A percentile compares a stretch with the other conserved stretches of the same genome.
These are phyloP conservation scores for Dione vanillae DNA, from an alignment of 2,888 invertebrate genomes.

Conservation along the genomic window DNA sequence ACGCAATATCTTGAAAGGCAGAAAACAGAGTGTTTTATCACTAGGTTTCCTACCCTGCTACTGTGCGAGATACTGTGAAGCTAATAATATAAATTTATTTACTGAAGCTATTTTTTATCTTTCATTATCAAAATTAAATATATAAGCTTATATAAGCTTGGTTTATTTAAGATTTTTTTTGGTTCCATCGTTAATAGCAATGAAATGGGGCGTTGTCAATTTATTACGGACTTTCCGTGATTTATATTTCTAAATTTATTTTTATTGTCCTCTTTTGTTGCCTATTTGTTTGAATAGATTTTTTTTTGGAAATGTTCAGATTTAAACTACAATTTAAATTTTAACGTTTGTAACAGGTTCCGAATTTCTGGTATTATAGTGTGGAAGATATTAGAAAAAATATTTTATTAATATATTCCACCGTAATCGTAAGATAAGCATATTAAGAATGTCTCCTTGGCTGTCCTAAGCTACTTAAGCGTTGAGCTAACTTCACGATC, in stretches of 20 bases:
- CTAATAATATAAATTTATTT: too few relatives aligned
- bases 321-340: background rate
- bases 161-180: constrained; percentile 11
- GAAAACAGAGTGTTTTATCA: too few relatives aligned
- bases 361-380: too few relatives aligned
- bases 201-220: constrained; percentile 11
- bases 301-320: background rate
- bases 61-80: too few relatives aligned
- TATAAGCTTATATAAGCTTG: too few relatives aligned
- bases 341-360: background rate
- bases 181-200: constrained; percentile 5
- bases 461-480: constrained; percentile 13
- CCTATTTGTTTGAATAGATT: background rate
- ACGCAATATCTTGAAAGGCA: too few relatives aligned
- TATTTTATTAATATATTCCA: too few relatives aligned
- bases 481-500: background rate
- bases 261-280: constrained; percentile 4
- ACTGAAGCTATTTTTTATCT: too few relatives aligned
- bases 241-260: constrained; percentile 21
- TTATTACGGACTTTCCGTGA: constrained; percentile 9
- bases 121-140: background rate
- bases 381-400: too few relatives aligned
- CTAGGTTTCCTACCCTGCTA: too few relatives aligned
- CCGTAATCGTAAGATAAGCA: background rate
- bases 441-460: constrained; percentile 18